Evolutionary conservation across 2,113 vertebrate genomes (phyloP), one percentile per base, ranked within the genome.

Genomic region (Halcyon senegalensis): DNA sequence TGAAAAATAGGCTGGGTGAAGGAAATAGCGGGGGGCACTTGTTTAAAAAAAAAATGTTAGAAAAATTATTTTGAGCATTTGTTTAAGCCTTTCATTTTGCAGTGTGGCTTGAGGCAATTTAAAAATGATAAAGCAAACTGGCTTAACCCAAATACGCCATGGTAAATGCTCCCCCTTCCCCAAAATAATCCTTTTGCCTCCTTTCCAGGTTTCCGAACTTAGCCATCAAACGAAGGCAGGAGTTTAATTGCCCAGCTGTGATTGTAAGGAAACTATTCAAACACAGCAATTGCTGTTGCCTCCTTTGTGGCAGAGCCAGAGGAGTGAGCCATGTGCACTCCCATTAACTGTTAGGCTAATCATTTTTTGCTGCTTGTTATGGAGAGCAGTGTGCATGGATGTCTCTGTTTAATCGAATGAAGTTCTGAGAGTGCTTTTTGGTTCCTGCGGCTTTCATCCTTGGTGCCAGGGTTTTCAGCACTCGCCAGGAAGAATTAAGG

Each of bases 211-310:
- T 89, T 78, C 66, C 78, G 59, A 60, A 21, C 70, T 28, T 27
- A 63, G 46, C 50, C 41, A 62, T 81, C 59, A 77, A 48, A 62
- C 1, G 41, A 74, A 96, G 28, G 69, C 76, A 78, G 89, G 80
- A 84, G 46, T 28, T 55, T 96, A 92, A 95, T 93, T 73, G 78
- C 87, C 84, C 81, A 90, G 89, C 89, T 94, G 94, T 80, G 93
- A 83, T 23, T 87, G 74, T 11, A 53, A 91, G 87, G 74, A 72
- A 91, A 56, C 19, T 17, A 7, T 76, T 93, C 41, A 11, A 89
- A 55, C 55, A 1, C 8, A 0, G 31, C 46, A 28, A 70, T 23
- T 7, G 48, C 84, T 59, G 39, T n/a, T 62, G 33, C 53, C 66
- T 95, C 43, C n/a, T 79, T 69, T 85, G 91, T 66, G 91, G 43